Conservation (phyloP, 2,797 vertebrate genomes). For the Emys orbicularis region DNA sequence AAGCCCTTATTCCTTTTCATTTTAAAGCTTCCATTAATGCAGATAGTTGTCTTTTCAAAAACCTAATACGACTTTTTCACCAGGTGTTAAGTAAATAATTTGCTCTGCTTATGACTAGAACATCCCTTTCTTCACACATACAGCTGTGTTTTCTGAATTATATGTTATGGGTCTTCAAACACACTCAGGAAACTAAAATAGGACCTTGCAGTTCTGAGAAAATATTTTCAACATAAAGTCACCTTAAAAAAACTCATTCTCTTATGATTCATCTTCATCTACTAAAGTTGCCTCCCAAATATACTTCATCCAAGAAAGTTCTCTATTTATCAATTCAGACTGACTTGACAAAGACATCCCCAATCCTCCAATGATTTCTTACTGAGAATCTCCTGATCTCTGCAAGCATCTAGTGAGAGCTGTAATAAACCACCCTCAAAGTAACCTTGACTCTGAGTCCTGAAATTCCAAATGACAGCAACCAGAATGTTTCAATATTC, state of each 20-base stretch:
- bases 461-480: neutral
- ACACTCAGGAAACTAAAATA: neutral
- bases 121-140: neutral
- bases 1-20: constrained; percentile 31
- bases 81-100: neutral
- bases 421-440: neutral
- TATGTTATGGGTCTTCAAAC: neutral
- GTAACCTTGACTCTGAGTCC: neutral
- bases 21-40: neutral
- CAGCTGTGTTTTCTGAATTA: neutral
- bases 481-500: constrained; percentile 16
- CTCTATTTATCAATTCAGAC: neutral
- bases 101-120: neutral
- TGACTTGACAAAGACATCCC: neutral
- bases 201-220: neutral
- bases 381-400: neutral
- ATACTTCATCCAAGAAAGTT: neutral
- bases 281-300: neutral
- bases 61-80: accelerated
- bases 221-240: neutral
- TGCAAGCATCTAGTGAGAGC: neutral
- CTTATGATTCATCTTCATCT: neutral
- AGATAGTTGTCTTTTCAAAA: neutral
- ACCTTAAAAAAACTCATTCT: neutral
- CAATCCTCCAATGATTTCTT: neutral